These are phyloP conservation scores for Rhinatrema bivittatum DNA, from an alignment of 2,797 vertebrate species.

Conservation along the genomic window DNA sequence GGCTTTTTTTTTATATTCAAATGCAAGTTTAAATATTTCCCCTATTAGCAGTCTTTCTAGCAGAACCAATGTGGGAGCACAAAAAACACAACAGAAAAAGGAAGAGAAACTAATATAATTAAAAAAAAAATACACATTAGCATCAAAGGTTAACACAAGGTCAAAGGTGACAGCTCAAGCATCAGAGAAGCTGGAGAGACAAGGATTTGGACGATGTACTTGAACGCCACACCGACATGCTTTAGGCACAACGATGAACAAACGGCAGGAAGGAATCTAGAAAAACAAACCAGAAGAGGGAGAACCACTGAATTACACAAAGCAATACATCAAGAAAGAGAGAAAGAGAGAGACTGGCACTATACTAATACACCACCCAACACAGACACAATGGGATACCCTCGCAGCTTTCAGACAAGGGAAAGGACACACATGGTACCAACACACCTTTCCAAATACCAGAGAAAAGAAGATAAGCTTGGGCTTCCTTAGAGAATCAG, in stretches of 20 bases:
- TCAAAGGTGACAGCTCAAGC: slow-evolving; percentile 91
- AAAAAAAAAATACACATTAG: slow-evolving; percentile 76
- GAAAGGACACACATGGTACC: slow-evolving; percentile 63
- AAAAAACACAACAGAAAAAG: slow-evolving; percentile 58
- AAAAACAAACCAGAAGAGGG: slow-evolving; percentile 89
- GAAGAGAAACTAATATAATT: slow-evolving; percentile 65
- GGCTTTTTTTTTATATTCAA: slow-evolving; percentile 79
- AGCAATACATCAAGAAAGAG: slow-evolving; percentile 85
- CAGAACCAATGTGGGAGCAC: slow-evolving; percentile 80
- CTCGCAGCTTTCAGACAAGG: no score
- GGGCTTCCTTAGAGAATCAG: slow-evolving; percentile 52
- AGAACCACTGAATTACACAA: slow-evolving; percentile 94
- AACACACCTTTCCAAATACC: slow-evolving; percentile 61
- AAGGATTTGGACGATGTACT: slow-evolving; percentile 97
- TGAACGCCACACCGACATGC: slow-evolving; percentile 97
- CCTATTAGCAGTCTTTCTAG: slow-evolving; percentile 83
- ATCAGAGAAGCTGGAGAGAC: slow-evolving; percentile 95
- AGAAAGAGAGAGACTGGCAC: slow-evolving; percentile 50
- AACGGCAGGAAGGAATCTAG: slow-evolving; percentile 94
- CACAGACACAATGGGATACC: slow-evolving; percentile 17
- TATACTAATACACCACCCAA: slow-evolving; percentile 14
- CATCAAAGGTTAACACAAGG: slow-evolving; percentile 82
- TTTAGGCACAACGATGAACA: slow-evolving; percentile 94
- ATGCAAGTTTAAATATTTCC: slow-evolving; percentile 78
- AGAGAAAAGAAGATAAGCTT: slow-evolving; percentile 54